Conservation (phyloP, 2,888 invertebrate species). For the Hedya salicella region DNA sequence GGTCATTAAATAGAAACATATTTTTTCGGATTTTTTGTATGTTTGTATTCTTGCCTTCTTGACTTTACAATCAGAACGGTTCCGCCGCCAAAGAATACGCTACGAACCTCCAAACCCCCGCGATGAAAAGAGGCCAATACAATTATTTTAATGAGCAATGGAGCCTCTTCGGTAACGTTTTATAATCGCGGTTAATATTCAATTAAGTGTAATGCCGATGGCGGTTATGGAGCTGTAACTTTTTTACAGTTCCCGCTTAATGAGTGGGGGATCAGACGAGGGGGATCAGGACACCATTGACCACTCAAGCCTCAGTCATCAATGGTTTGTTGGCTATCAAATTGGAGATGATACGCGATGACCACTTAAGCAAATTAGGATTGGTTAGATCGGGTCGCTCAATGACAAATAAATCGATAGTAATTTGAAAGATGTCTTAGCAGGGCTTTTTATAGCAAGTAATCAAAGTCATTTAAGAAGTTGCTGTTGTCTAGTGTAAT, state of each 20-base stretch:
- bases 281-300: conserved; percentile 13
- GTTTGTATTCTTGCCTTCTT: no score
- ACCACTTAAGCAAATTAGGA: conserved; percentile 19
- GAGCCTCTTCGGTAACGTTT: not conserved
- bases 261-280: conserved; percentile 16
- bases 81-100: not conserved
- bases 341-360: not conserved
- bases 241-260: conserved; percentile 24
- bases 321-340: conserved; percentile 32
- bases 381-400: not conserved
- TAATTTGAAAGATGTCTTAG: no score
- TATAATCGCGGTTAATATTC: conserved; percentile 32
- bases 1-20: no score
- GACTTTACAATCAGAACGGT: no score
- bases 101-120: not conserved
- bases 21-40: no score
- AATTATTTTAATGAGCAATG: conserved; percentile 22
- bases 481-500: no score
- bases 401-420: no score
- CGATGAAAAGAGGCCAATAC: conserved; percentile 9
- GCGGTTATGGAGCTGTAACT: conserved; percentile 16
- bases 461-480: no score
- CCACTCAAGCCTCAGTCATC: conserved; percentile 6
- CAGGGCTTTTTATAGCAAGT: no score
- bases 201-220: conserved; percentile 16